Percentiles rank a stretch among this genome's conserved stretches.
These are phyloP conservation scores for Oenanthe oenanthe DNA, from an alignment of 2,113 vertebrate species.

Conservation along the genomic window DNA sequence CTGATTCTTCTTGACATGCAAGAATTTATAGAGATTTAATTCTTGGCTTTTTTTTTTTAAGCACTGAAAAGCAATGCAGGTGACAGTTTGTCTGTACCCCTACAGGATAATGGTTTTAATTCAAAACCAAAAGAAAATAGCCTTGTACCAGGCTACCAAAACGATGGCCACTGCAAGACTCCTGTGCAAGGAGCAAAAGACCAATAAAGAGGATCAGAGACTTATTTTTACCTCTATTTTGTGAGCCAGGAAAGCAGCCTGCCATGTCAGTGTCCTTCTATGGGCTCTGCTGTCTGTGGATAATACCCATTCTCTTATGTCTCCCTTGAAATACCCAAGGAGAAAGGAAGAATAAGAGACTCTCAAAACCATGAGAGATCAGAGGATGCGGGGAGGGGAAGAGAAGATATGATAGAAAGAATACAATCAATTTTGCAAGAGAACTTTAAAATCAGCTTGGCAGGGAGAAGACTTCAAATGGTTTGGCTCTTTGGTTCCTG, in stretches of 20 bases:
- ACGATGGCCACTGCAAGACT: neutral
- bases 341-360: neutral
- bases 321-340: neutral
- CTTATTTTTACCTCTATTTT: neutral
- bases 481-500: neutral
- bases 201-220: neutral
- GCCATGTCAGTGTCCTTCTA: neutral
- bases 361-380: neutral
- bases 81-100: neutral
- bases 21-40: neutral
- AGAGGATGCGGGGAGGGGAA: fast-evolving
- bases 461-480: slow-evolving; percentile 1
- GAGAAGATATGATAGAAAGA: neutral
- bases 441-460: slow-evolving; percentile 22
- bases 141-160: neutral
- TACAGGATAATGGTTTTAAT: neutral
- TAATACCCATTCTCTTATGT: neutral
- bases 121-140: neutral
- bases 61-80: neutral
- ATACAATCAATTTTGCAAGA: neutral
- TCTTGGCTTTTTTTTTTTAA: neutral
- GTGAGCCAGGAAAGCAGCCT: neutral
- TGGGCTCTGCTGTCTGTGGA: neutral
- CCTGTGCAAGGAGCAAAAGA: neutral
- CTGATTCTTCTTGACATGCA: neutral